Conservation (phyloP, 1,140 invertebrate genomes). For the Pissodes strobi region DNA sequence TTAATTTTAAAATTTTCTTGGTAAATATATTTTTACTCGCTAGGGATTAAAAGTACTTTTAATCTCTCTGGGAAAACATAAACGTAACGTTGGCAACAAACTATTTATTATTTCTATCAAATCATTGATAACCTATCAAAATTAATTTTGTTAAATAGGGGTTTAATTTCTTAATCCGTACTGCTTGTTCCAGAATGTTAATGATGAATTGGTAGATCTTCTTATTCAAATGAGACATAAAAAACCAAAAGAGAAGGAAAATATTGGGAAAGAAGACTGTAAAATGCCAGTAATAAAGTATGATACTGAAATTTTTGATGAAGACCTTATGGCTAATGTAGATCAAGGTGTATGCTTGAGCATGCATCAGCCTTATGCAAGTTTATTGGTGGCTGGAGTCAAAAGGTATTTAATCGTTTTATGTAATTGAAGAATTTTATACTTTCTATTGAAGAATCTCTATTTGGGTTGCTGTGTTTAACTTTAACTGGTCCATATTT, state of each 20-base stretch:
- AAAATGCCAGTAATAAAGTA: constrained; percentile 42
- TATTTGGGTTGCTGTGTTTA: too few species aligned
- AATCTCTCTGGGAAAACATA: too few species aligned
- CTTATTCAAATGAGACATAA: constrained; percentile 47
- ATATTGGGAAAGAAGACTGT: constrained; percentile 42
- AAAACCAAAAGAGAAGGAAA: constrained; percentile 41
- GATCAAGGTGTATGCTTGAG: constrained; percentile 90
- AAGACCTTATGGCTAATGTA: constrained; percentile 35
- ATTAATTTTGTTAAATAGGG: too few species aligned
- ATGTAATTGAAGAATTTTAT: too few species aligned
- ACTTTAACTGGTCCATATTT: too few species aligned
- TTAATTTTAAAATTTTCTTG: too few species aligned
- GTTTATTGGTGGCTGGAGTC: constrained; percentile 86
- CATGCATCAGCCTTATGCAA: constrained; percentile 96
- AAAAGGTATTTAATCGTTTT: constrained; percentile 86
- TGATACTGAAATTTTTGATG: constrained; percentile 39
- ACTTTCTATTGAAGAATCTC: too few species aligned
- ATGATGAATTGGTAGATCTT: constrained; percentile 46
- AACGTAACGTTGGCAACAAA: too few species aligned
- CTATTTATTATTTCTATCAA: too few species aligned
- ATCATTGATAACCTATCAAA: too few species aligned
- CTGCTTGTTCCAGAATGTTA: constrained; percentile 33
- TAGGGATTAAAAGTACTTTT: too few species aligned
- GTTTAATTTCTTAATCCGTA: constrained; percentile 8
- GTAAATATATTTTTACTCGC: too few species aligned